Evolutionary conservation across 92 coral and sea anemone genomes (phyloP).

Genomic region (Plumapathes pennacea): DNA sequence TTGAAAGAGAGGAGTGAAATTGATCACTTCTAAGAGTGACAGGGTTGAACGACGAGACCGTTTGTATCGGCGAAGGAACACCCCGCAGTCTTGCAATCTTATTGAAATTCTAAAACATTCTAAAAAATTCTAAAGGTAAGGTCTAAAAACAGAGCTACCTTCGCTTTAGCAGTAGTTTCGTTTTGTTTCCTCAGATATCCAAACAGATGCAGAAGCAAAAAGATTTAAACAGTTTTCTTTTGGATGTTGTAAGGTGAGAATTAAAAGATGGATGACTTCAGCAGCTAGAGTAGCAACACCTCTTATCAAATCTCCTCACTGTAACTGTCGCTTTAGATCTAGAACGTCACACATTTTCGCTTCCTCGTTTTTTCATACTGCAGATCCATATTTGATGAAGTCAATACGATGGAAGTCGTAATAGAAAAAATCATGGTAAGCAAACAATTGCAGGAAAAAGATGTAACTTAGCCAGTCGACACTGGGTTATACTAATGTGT

Average conservation of each 20-base stretch:
- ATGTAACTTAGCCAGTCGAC: too few relatives aligned
- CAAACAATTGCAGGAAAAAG: too few relatives aligned
- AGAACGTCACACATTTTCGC: background rate
- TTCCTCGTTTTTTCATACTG: background rate
- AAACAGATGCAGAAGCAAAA: slow-evolving; percentile 96
- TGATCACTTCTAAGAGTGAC: too few relatives aligned
- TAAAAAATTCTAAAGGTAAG: too few relatives aligned
- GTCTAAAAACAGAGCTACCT: too few relatives aligned
- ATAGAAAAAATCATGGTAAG: slow-evolving; percentile 94
- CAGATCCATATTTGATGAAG: slow-evolving; percentile 93
- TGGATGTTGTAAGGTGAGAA: slow-evolving; percentile 84
- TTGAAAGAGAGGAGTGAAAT: too few relatives aligned
- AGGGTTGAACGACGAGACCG: too few relatives aligned
- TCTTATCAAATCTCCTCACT: background rate
- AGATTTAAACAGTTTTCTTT: slow-evolving; percentile 84
- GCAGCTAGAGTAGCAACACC: background rate
- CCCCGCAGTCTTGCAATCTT: too few relatives aligned
- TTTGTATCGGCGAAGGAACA: too few relatives aligned
- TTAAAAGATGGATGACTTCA: background rate
- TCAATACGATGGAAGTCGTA: slow-evolving; percentile 92
- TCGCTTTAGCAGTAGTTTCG: too few relatives aligned
- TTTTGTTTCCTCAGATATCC: slow-evolving; percentile 55
- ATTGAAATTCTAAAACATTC: too few relatives aligned
- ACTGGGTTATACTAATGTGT: background rate
- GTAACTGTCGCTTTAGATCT: background rate